Conservation (phyloP, 2,113 vertebrate genomes). For the Centropus bengalensis region DNA sequence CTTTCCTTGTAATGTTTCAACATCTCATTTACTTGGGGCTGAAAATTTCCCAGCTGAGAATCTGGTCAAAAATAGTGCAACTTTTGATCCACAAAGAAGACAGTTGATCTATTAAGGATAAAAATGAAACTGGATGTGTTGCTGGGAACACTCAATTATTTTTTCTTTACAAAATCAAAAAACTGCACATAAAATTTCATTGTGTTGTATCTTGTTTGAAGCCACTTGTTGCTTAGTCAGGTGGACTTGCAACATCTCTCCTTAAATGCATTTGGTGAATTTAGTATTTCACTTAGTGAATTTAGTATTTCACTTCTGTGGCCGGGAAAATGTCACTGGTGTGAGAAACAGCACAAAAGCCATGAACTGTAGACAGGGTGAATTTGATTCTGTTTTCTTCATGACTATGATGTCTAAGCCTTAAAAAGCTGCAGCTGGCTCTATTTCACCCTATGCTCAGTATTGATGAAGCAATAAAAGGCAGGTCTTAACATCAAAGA, state of each 20-base stretch:
- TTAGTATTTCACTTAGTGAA: not conserved
- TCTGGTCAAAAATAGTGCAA: not conserved
- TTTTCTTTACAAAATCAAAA: not conserved
- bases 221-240: not conserved
- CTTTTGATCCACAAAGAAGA: not conserved
- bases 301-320: slow-evolving; percentile 40
- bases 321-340: slow-evolving; percentile 17
- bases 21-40: not conserved
- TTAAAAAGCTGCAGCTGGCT: slow-evolving; percentile 50
- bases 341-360: slow-evolving; percentile 26
- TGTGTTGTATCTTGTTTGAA: not conserved
- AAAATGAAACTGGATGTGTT: not conserved
- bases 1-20: not conserved
- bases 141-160: not conserved
- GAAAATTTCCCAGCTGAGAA: slow-evolving; percentile 2
- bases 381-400: slow-evolving; percentile 48
- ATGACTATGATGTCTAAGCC: slow-evolving; percentile 4
- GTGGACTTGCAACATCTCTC: not conserved
- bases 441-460: slow-evolving; percentile 18
- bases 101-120: not conserved
- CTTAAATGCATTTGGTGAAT: slow-evolving; percentile 25
- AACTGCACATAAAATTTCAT: not conserved
- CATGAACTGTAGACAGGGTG: slow-evolving; percentile 29
- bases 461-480: slow-evolving; percentile 56
- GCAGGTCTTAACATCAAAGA: slow-evolving; percentile 20